These are phyloP conservation scores for Tarsius wallacei DNA, from an alignment of 2,797 vertebrate species.

Conservation along the genomic window DNA sequence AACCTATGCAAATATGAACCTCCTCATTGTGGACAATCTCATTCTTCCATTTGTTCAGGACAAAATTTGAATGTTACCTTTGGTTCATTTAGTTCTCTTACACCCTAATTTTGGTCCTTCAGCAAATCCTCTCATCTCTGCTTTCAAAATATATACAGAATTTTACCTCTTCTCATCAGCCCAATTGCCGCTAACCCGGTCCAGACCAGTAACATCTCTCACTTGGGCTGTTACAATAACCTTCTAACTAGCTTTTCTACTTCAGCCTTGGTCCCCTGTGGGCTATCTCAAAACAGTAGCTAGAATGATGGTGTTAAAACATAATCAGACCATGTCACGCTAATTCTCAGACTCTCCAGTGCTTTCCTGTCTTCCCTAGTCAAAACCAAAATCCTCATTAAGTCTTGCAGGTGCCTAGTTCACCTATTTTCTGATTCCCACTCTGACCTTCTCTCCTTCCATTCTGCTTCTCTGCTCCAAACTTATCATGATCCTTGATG, in stretches of 20 bases:
- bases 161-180: not conserved
- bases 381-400: not conserved
- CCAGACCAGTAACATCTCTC: not conserved
- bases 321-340: not conserved
- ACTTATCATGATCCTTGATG: not conserved
- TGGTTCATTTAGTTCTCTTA: not conserved
- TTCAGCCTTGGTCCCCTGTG: not conserved
- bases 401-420: not conserved
- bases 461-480: not conserved
- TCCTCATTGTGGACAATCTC: not conserved
- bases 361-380: not conserved
- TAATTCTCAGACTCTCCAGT: not conserved
- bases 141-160: not conserved
- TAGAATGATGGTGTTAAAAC: not conserved
- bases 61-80: not conserved
- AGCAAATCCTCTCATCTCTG: not conserved
- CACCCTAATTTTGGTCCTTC: not conserved
- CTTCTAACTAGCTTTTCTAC: not conserved
- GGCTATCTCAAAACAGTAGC: not conserved
- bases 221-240: not conserved
- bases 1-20: not conserved
- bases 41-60: not conserved
- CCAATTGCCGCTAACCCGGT: not conserved
- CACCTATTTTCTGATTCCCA: not conserved
- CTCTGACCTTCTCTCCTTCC: not conserved